phyloP scores from a whole-genome alignment of 2,888 invertebrate species.

The Spodoptera littoralis region DNA sequence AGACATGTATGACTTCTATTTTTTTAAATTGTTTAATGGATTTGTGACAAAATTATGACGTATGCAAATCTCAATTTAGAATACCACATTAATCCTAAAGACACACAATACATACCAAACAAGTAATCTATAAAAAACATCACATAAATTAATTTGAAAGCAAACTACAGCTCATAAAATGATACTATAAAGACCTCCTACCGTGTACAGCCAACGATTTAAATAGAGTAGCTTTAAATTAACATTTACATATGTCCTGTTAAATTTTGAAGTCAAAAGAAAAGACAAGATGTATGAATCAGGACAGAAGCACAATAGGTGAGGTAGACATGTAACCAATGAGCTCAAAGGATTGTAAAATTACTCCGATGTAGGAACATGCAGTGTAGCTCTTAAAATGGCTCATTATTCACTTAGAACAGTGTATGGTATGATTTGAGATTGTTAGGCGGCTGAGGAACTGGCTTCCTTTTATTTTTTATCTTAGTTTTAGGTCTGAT shows the following conservation, averaged over 20 bases:
- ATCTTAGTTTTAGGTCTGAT: not conserved
- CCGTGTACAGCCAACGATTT: conserved; percentile 19
- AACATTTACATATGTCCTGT: conserved; percentile 26
- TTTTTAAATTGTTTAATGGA: too few species aligned
- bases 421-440: conserved; percentile 32
- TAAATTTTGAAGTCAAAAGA: conserved; percentile 21
- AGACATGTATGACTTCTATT: too few species aligned
- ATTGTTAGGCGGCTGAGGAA: conserved; percentile 10
- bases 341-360: conserved; percentile 31
- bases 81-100: too few species aligned
- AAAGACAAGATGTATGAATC: conserved; percentile 33
- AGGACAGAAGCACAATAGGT: conserved; percentile 21
- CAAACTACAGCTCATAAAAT: too few species aligned
- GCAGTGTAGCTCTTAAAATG: conserved; percentile 27
- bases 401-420: conserved; percentile 45
- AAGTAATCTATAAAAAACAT: conserved; percentile 15
- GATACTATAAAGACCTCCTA: conserved; percentile 51
- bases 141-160: too few species aligned
- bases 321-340: conserved; percentile 19
- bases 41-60: too few species aligned
- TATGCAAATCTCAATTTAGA: too few species aligned
- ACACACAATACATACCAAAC: too few species aligned
- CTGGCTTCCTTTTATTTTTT: conserved; percentile 16
- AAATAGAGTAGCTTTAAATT: conserved; percentile 31
- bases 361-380: conserved; percentile 21